These are phyloP conservation scores for Biston betularia DNA, from an alignment of 2,888 invertebrate species.

Conservation along the genomic window DNA sequence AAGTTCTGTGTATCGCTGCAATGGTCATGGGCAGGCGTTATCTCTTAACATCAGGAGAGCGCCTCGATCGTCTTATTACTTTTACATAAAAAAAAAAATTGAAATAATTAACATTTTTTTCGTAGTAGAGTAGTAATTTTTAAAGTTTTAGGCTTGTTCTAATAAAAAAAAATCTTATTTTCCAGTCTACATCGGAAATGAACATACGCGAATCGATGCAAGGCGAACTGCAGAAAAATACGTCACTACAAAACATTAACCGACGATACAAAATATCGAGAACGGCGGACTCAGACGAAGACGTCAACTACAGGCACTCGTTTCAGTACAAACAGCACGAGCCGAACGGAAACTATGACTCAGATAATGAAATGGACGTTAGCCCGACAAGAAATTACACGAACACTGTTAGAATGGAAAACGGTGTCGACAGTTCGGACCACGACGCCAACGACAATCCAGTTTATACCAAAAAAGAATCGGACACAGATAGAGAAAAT, in stretches of 20 bases:
- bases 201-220: conserved; percentile 68
- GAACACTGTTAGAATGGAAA: conserved; percentile 68
- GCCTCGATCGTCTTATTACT: too few relatives aligned
- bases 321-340: conserved; percentile 66
- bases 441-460: conserved; percentile 76
- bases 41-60: too few relatives aligned
- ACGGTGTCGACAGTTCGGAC: conserved; percentile 75
- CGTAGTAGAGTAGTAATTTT: too few relatives aligned
- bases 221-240: conserved; percentile 75
- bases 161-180: neutral
- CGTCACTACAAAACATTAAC: conserved; percentile 78
- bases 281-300: conserved; percentile 73
- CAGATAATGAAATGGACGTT: conserved; percentile 71
- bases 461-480: conserved; percentile 43
- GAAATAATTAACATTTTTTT: too few relatives aligned
- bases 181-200: conserved; percentile 67
- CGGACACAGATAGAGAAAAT: conserved; percentile 65
- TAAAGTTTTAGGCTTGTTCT: neutral
- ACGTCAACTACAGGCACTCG: conserved; percentile 62
- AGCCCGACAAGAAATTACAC: conserved; percentile 55
- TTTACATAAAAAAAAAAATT: too few relatives aligned
- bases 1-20: too few relatives aligned
- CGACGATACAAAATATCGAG: conserved; percentile 58
- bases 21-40: too few relatives aligned
- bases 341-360: conserved; percentile 73